Base-by-base conservation (phyloP, 2,888 invertebrate species). In the Pseudococcus viburni region DNA sequence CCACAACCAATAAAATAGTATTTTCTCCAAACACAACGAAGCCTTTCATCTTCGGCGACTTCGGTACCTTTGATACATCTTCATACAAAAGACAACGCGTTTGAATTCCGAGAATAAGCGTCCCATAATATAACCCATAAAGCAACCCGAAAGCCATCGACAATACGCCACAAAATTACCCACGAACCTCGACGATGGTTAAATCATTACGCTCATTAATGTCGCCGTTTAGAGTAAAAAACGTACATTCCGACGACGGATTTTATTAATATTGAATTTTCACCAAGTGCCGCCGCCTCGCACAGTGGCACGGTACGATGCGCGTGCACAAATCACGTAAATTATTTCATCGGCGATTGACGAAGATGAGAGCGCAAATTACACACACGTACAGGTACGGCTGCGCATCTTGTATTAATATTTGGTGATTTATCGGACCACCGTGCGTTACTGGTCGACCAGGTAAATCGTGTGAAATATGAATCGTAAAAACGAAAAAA, bases 381-480 rank as follows among this genome's bases (percentile, higher is more conserved):
- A 55, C 55, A n/a, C n/a, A n/a, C 55, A 6, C 55, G n/a, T n/a
- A 15, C 55, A 33, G 42, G 55, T 55, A 17, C 39, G 39, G 42
- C 42, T 51, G 2, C 55, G 55, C 6, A 55, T 15, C n/a, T 55
- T 55, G n/a, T 68, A 68, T 68, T 68, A 68, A 68, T 68, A 68
- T 68, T 68, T 26, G 68, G 26, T 77, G 77, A 77, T 77, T 77
- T 77, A 77, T 77, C 55, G 55, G 55, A 55, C 55, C 55, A 55
- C 55, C 55, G 15, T 15, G 15, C n/a, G n/a, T n/a, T n/a, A 17
- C 5, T 33, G 17, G 42, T 68, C 68, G 17, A 77, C 26, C 39
- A 77, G 77, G 77, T 77, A 77, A 77, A 77, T 39, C 33, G 26
- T 39, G 77, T 42, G 77, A 77, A 77, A 42, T 77, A 77, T 77